Percentiles rank a stretch among this genome's conserved stretches.
Conservation (phyloP, 2,113 vertebrate species). For the Rhinoderma darwinii region DNA sequence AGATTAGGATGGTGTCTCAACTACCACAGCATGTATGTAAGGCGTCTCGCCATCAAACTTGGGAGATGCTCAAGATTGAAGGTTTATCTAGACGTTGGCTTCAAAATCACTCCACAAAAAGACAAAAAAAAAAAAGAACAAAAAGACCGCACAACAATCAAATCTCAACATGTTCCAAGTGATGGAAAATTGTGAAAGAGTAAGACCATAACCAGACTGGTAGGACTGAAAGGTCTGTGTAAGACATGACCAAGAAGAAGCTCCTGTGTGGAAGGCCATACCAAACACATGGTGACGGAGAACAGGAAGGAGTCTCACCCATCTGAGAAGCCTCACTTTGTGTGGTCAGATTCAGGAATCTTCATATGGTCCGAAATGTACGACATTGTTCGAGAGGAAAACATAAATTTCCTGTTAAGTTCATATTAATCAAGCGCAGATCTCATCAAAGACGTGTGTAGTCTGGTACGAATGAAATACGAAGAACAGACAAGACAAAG, state of each 20-base stretch:
- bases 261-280: not conserved
- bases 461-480: not conserved
- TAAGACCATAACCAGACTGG: not conserved
- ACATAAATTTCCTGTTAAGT: not conserved
- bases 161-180: not conserved
- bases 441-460: not conserved
- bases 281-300: not conserved
- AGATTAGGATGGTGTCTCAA: not conserved
- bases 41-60: no score
- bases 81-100: no score
- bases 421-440: not conserved
- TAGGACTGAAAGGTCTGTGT: not conserved
- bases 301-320: not conserved
- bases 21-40: not conserved
- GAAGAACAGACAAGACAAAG: not conserved
- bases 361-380: no score
- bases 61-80: no score
- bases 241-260: not conserved
- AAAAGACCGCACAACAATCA: no score
- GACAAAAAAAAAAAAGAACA: no score
- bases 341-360: no score
- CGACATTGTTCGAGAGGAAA: not conserved
- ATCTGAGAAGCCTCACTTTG: no score
- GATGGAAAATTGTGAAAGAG: not conserved
- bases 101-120: no score